Evolutionary conservation across 30 jellyfish, hydroid and myxozoan species (phyloP).

Genomic region (Catostylus mosaicus): DNA sequence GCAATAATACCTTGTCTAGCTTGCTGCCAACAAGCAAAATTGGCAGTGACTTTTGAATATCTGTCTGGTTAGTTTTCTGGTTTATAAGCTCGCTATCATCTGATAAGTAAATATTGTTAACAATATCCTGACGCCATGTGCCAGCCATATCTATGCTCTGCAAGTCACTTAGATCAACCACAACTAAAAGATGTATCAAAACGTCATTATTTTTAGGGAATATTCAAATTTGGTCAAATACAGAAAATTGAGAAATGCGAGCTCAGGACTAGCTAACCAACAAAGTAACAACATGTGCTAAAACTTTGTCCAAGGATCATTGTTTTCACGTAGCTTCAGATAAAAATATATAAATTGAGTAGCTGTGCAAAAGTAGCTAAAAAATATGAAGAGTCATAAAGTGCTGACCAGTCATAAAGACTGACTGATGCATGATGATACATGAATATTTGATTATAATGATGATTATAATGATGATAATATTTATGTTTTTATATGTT

Average conservation of each 20-base stretch:
- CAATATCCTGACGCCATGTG: conserved; percentile 94
- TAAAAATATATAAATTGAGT: no score
- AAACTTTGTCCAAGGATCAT: no score
- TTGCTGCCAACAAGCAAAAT: conserved; percentile 94
- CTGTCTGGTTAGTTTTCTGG: conserved; percentile 64
- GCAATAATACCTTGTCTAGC: conserved; percentile 79
- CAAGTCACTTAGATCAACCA: conserved; percentile 92
- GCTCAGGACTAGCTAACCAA: not conserved
- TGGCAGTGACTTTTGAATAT: conserved; percentile 76
- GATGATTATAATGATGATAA: no score
- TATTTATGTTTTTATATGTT: no score
- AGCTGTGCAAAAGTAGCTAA: no score
- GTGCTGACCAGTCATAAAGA: no score
- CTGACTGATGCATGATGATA: no score
- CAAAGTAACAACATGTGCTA: not conserved
- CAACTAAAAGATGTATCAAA: conserved; percentile 71
- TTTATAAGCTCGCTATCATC: conserved; percentile 52
- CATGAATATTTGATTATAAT: no score
- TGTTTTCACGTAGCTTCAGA: no score
- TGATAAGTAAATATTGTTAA: conserved; percentile 67
- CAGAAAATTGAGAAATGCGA: not conserved
- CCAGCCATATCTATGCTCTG: conserved; percentile 99
- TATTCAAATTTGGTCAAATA: no score
- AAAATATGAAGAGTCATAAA: no score
- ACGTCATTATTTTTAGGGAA: not conserved